Conservation (phyloP, 2,888 invertebrate species). For the Hirudinaria manillensis region DNA sequence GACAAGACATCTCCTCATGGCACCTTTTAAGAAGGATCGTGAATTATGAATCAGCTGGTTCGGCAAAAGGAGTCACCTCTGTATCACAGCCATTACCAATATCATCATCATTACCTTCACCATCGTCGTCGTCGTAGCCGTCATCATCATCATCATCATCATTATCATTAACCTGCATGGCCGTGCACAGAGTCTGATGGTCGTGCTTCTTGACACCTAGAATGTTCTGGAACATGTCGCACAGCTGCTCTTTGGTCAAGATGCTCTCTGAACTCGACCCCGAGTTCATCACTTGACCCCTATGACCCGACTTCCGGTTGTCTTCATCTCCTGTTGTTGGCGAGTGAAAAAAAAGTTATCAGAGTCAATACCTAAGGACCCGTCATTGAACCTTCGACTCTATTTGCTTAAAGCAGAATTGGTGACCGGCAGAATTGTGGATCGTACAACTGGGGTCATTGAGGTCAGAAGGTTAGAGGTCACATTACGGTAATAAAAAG, state of each 20-base stretch:
- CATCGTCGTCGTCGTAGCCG: background rate
- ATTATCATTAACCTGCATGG: slow-evolving; percentile 67
- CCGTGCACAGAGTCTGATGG: slow-evolving; percentile 97
- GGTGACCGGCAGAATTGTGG: too few species aligned
- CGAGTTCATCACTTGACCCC: slow-evolving; percentile 4
- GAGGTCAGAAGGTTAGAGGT: too few species aligned
- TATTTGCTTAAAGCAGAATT: too few species aligned
- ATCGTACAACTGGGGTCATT: too few species aligned
- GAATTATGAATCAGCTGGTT: too few species aligned
- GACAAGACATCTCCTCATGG: background rate
- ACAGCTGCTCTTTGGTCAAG: slow-evolving; percentile 95
- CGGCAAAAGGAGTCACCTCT: background rate
- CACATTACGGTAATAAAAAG: too few species aligned
- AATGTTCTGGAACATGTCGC: slow-evolving; percentile 99
- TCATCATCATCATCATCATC: slow-evolving; percentile 10
- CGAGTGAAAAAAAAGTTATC: too few species aligned
- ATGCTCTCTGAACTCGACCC: slow-evolving; percentile 66
- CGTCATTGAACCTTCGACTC: too few species aligned
- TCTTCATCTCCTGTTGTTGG: slow-evolving; percentile 59
- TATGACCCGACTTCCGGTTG: slow-evolving; percentile 45
- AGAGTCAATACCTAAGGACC: too few species aligned
- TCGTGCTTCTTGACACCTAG: slow-evolving; percentile 98
- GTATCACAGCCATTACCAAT: background rate
- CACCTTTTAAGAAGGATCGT: background rate
- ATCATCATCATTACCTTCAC: background rate